A percentile compares a stretch with the other conserved stretches of the same genome.
Evolutionary conservation across 2,113 vertebrate genomes (phyloP).

Genomic region (Furnarius figulus): DNA sequence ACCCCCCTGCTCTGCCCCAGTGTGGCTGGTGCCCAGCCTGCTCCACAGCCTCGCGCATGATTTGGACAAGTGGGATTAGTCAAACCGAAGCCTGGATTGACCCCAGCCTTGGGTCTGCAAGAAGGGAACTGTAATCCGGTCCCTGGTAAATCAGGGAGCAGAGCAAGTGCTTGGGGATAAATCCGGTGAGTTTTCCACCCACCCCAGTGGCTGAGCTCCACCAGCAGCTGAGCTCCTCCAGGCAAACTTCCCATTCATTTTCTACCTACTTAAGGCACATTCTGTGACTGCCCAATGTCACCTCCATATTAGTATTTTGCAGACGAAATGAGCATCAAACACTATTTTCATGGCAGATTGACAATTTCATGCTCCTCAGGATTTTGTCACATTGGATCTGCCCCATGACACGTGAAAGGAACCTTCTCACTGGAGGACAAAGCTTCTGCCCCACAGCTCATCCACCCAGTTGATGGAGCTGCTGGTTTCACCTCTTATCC

Average conservation of each 20-base stretch:
- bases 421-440: not conserved
- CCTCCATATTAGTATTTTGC: not conserved
- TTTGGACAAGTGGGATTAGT: not conserved
- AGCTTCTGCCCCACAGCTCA: not conserved
- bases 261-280: not conserved
- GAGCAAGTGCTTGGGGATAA: not conserved
- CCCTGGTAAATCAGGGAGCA: not conserved
- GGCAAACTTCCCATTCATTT: not conserved
- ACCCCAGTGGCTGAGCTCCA: not conserved
- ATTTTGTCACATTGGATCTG: not conserved
- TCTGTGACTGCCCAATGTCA: not conserved
- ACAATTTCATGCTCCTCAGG: not conserved
- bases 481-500: not conserved
- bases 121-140: not conserved
- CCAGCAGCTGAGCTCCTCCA: not conserved
- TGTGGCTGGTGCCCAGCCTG: not conserved
- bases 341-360: not conserved
- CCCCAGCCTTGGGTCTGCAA: not conserved
- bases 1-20: not conserved
- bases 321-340: not conserved
- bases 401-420: not conserved
- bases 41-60: not conserved
- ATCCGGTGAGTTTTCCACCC: not conserved
- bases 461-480: not conserved
- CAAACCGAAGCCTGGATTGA: not conserved